Conservation (phyloP, 2,888 invertebrate species). For the Ophonus ardosiacus region DNA sequence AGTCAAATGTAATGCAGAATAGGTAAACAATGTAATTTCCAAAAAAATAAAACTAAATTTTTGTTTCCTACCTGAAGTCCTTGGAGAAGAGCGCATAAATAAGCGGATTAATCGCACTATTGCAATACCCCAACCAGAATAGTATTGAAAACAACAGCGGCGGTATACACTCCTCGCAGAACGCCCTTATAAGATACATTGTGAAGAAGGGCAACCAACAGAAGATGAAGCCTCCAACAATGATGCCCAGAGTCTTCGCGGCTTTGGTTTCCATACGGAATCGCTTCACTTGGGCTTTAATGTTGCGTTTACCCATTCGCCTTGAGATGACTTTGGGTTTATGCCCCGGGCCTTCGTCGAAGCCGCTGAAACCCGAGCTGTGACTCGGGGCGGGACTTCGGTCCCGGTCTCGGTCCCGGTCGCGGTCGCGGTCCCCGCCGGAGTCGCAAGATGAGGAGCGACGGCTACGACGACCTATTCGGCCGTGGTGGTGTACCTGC, state of each 20-base stretch:
- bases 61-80: constrained; percentile 83
- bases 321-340: constrained; percentile 77
- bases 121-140: constrained; percentile 98
- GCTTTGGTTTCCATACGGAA: constrained; percentile 98
- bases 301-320: constrained; percentile 92
- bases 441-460: constrained; percentile 78
- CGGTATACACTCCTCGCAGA: constrained; percentile 91
- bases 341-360: constrained; percentile 70
- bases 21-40: too few species aligned
- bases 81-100: constrained; percentile 97
- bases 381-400: constrained; percentile 76
- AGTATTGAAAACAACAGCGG: constrained; percentile 92
- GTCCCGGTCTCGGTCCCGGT: constrained; percentile 76
- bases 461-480: constrained; percentile 69
- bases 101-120: constrained; percentile 96
- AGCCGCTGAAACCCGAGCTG: constrained; percentile 63
- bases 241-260: constrained; percentile 96
- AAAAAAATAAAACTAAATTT: neutral
- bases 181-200: constrained; percentile 93
- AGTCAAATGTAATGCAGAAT: too few species aligned
- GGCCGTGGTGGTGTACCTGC: constrained; percentile 72
- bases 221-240: constrained; percentile 96
- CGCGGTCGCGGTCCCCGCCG: constrained; percentile 75
- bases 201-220: constrained; percentile 99
- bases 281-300: constrained; percentile 90